phyloP scores from a whole-genome alignment of 2,888 invertebrate genomes.

The Lucinisca nassula region DNA sequence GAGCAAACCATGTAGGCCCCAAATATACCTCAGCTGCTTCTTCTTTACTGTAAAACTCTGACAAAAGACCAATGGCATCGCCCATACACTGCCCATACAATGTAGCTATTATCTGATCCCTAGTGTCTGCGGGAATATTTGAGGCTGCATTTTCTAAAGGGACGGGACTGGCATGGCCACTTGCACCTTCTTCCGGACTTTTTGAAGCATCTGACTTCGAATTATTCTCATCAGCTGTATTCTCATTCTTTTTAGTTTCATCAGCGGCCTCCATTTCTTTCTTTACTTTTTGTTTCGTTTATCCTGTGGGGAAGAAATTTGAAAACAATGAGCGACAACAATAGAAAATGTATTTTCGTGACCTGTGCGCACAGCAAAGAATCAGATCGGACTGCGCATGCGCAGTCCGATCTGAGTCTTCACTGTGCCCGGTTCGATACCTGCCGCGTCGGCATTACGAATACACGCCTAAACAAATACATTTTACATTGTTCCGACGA shows the following conservation, averaged over 20 bases:
- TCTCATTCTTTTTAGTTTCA: background rate
- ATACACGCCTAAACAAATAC: too few species aligned
- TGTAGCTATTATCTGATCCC: conserved; percentile 61
- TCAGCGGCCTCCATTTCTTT: too few species aligned
- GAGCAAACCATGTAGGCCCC: too few species aligned
- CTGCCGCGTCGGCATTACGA: too few species aligned
- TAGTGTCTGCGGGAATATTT: background rate
- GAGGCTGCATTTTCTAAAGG: background rate
- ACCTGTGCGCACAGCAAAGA: background rate
- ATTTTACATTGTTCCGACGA: too few species aligned
- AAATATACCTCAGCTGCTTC: conserved; percentile 53
- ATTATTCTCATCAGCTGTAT: background rate
- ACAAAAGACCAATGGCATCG: conserved; percentile 78
- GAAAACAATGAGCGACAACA: too few species aligned
- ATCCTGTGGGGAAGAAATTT: too few species aligned
- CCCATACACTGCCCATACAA: conserved; percentile 77
- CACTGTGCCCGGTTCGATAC: too few species aligned
- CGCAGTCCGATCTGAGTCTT: background rate
- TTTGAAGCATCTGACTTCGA: background rate
- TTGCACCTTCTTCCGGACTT: background rate
- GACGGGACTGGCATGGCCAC: background rate
- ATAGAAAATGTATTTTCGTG: background rate
- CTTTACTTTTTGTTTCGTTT: too few species aligned
- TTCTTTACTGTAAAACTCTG: conserved; percentile 66
- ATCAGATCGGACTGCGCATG: background rate